These are phyloP conservation scores for Melanogrammus aeglefinus DNA, from an alignment of 2,797 vertebrate genomes.

Conservation along the genomic window DNA sequence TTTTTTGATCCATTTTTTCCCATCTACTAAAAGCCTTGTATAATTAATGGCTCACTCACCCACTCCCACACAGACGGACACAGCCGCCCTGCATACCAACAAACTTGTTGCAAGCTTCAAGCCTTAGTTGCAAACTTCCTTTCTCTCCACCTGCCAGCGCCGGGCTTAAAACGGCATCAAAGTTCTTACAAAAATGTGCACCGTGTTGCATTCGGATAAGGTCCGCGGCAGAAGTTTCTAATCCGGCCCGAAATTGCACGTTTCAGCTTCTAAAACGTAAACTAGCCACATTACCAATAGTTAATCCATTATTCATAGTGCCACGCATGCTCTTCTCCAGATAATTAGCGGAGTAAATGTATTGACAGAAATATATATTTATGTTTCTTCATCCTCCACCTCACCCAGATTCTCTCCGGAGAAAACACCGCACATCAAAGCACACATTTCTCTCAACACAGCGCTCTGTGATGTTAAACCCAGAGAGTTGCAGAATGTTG, in stretches of 20 bases:
- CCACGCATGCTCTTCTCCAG: not conserved
- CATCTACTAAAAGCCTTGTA: not conserved
- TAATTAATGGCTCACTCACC: not conserved
- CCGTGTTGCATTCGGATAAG: not conserved
- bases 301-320: not conserved
- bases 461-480: constrained; percentile 61
- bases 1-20: not conserved
- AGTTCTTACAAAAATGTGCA: not conserved
- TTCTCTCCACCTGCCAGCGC: not conserved
- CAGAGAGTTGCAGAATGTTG: constrained; percentile 47
- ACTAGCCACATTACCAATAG: not conserved
- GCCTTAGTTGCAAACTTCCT: not conserved
- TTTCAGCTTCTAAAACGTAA: not conserved
- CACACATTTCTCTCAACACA: constrained; percentile 51
- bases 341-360: constrained; percentile 11
- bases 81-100: not conserved
- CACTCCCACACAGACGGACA: not conserved
- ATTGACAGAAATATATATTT: constrained; percentile 15
- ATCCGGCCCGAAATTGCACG: not conserved
- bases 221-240: not conserved
- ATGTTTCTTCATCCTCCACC: constrained; percentile 38
- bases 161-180: not conserved
- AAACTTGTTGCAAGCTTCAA: not conserved
- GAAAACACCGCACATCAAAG: constrained; percentile 60
- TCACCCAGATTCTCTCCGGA: constrained; percentile 6